Evolutionary conservation across 2,797 vertebrate genomes (phyloP), one percentile per base, ranked within the genome.

Genomic region (Eidolon dupreanum): DNA sequence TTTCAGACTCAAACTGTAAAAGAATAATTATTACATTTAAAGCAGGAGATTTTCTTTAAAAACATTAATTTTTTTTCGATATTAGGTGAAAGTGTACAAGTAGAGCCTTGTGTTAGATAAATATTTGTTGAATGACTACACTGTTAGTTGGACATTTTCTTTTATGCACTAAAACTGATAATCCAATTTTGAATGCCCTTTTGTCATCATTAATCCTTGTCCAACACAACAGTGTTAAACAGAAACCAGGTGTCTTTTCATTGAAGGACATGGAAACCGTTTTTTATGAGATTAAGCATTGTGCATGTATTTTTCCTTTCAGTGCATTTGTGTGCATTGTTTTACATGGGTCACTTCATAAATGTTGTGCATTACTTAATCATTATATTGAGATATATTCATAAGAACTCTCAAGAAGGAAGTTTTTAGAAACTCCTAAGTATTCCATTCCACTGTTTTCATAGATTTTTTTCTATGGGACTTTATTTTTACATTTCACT

Each of bases 231-330:
- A 26, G 17, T 87, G 6, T 51, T 84, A 41, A 95, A 88, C 33
- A 88, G 43, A 43, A 91, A 73, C 49, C 59, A 70, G 31, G 70
- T 91, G 41, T 66, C 94, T 93, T 88, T 85, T 85, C 55, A n/a
- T 8, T 65, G 33, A 66, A 68, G 53, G 57, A 51, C 43, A 24
- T 16, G n/a, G 33, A 17, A 53, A 95, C 68, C 59, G 33, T 87
- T 73, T 38, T n/a, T 65, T 53, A 5, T 61, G 66, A 82, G 22
- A 41, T 53, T 22, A 81, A 61, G 66, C 36, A 13, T 38, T 55
- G 43, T 36, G 65, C 20, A 15, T 11, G 12, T 82, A 20, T 19
- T 84, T 66, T 78, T 16, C 36, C 22, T 38, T 53, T 82, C 7
- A 41, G 16, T 31, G 33, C 65, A 6, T 11, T 1, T 55, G 8